Base-by-base conservation (phyloP, 2,797 vertebrate genomes). In the Gymnocypris eckloni region DNA sequence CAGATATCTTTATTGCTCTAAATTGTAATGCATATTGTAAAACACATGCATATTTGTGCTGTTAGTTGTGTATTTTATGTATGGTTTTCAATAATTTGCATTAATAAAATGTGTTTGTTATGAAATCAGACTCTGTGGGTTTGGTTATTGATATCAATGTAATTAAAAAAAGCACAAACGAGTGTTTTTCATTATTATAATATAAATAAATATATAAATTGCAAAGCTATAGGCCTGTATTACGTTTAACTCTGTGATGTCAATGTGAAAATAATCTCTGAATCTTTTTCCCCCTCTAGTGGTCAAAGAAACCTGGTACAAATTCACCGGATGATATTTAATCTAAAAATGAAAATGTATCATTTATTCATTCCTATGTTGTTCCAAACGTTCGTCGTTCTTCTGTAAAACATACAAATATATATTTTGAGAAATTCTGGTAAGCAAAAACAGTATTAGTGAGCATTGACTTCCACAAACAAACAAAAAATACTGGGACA, bases 41-140 rank as follows among this genome's bases (percentile, higher is more conserved):
- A 95, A 95, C 94, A 95, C 75, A 94, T 94, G 95, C 86, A 88
- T 80, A 76, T 86, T 93, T 88, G 90, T 96, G 95, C 75, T 94
- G 94, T 93, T 93, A 92, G 93, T 93, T 94, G 93, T 95, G 95
- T 95, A 96, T 96, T 97, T 96, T 96, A 96, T 96, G 96, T 97
- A 96, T 96, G 95, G 96, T 96, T 96, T 96, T 94, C 93, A 94
- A 95, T 94, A 94, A 95, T 93, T 94, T 96, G 95, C 96, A 95
- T 95, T 95, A 96, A 96, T 97, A 96, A 97, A 97, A 93, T 92
- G 94, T 96, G 94, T 95, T 96, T 80, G 89, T 89, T 86, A 83
- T 84, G 86, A 83, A 7, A 73, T 73, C 54, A 75, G 43, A 39
- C 41, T 41, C 43, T 10, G 69, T 41, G 75, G 59, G 12, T 73